phyloP scores from a whole-genome alignment of 2,113 vertebrate genomes.

The Osmerus mordax region DNA sequence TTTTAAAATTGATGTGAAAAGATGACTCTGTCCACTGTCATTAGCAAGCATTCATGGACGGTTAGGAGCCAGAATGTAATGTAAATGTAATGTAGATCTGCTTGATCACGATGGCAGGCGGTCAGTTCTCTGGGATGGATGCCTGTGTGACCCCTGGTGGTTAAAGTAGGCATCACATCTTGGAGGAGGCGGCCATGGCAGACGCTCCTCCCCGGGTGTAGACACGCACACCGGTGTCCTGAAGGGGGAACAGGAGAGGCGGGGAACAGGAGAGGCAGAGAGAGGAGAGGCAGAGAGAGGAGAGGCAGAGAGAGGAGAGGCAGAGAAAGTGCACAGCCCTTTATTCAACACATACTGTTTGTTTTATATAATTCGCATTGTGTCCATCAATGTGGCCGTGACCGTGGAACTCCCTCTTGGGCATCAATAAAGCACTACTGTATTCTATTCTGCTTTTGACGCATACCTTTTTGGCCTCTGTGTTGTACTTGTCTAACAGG shows the following conservation, averaged over 20 bases:
- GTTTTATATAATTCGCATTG: no score
- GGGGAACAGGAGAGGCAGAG: not conserved
- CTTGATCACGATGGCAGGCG: conserved; percentile 3
- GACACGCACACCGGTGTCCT: conserved; percentile 56
- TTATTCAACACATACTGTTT: no score
- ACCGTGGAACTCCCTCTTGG: no score
- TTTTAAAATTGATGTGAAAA: not conserved
- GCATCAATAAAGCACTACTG: no score
- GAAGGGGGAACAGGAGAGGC: not conserved
- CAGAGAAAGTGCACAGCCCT: no score
- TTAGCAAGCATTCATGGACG: not conserved
- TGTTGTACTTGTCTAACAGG: conserved; percentile 79
- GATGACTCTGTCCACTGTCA: not conserved
- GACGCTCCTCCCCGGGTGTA: conserved; percentile 64
- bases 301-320: not conserved
- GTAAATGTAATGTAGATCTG: not conserved
- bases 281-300: not conserved
- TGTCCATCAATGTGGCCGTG: no score
- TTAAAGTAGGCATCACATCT: conserved; percentile 60
- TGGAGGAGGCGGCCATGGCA: conserved; percentile 56
- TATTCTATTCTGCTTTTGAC: not conserved
- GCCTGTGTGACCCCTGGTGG: not conserved
- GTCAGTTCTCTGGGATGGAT: conserved; percentile 1
- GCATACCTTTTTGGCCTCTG: conserved; percentile 75
- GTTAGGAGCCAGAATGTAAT: not conserved